Evolutionary conservation across 2,888 invertebrate genomes (phyloP).

Genomic region (Periphyllus acericola): DNA sequence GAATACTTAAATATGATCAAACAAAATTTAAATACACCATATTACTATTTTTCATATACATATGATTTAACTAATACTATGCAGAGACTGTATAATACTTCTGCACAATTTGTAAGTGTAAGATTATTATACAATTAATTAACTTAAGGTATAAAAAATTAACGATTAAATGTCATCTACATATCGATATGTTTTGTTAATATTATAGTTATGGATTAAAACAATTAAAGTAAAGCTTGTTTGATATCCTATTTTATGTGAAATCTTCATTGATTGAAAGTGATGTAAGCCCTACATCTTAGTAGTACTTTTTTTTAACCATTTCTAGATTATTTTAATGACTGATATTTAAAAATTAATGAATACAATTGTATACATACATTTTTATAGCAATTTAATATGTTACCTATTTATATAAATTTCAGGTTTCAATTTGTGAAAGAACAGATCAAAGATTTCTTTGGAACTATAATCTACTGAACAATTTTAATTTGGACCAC

Average conservation of each 20-base stretch:
- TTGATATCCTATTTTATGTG: neutral
- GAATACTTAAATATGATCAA: constrained; percentile 87
- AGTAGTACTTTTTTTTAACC: no score
- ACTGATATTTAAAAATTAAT: neutral
- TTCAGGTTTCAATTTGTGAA: constrained; percentile 77
- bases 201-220: neutral
- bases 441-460: constrained; percentile 89
- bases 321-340: neutral
- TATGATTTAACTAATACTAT: constrained; percentile 93
- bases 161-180: neutral
- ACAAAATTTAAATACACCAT: constrained; percentile 82
- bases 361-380: neutral
- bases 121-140: constrained; percentile 44
- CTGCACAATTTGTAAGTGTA: constrained; percentile 83
- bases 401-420: constrained; percentile 64
- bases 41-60: constrained; percentile 92
- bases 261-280: neutral
- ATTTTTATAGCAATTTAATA: neutral
- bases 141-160: constrained; percentile 64
- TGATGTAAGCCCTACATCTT: neutral
- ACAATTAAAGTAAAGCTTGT: neutral
- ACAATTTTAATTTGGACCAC: constrained; percentile 76
- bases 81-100: constrained; percentile 85
- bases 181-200: neutral
- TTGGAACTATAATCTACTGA: constrained; percentile 89